Evolutionary conservation across 2,888 invertebrate species (phyloP), one percentile per base, ranked within the genome.

Genomic region (Pyrrhosoma nymphula): DNA sequence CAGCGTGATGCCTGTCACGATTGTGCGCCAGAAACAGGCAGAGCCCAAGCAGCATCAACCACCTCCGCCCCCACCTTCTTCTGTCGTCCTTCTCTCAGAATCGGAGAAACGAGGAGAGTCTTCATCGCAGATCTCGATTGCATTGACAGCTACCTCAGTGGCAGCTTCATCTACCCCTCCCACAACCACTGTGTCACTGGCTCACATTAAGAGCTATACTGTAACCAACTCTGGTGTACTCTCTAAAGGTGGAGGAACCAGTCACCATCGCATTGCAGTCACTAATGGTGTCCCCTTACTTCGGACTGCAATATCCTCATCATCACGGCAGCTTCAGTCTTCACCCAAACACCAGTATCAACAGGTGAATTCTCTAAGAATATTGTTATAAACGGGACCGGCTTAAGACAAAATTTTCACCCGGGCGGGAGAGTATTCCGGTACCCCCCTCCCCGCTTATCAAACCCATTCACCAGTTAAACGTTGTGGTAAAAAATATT

Each of bases 1-100:
- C 96, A 98, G 98, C 56, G 99, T 99, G 89, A 98, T 99, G 98
- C 99, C 99, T 1, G 97, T 98, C 82, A 98, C 96, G 95, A 95
- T 96, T 63, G 89, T 96, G 95, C 95, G 56, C 60, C 95, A 60
- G 56, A 95, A 39, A 47, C 95, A 55, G 88, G 95, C 55, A 60
- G 23, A 60, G 16, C 39, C 6, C 39, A 55, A 90, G 14, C 35
- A 88, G 63, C 95, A 63, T 35, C 95, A 56, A 26, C 69, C 18
- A 88, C 88, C 95, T 88, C 96, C 82, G 0, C 69, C 69, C 69
- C n/a, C 69, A 6, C n/a, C 69, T 10, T 35, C 82, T 8, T 35
- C 82, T 30, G 35, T 82, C 30, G 30, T 82, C 16, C 30, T 82
- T n/a, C 82, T 82, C 16, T 82, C 82, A 0, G 82, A 82, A 6